Base-by-base conservation (phyloP, 2,797 vertebrate genomes). In the Saxicola maurus region DNA sequence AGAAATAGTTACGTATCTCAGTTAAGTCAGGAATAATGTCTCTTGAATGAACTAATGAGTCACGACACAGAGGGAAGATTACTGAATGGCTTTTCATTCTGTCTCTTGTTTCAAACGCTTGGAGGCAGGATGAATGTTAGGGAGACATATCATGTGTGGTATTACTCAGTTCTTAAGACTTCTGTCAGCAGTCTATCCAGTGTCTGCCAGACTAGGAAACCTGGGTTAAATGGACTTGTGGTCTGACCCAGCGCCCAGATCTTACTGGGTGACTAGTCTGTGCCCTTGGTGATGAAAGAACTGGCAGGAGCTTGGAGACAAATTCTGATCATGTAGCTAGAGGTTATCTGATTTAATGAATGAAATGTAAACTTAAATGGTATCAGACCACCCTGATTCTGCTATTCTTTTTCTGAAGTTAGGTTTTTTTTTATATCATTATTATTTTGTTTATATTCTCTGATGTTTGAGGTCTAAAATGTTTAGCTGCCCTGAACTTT, bases 61-160 rank as follows among this genome's bases (percentile, higher is more conserved):
- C 25, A 13, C 40, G 75, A 78, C 10, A 53, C 7, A 17, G 25
- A 13, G 17, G 10, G 6, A 38, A 25, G 84, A 18, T 42, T 76
- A 17, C 25, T 37, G 46, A 80, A 52, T 85, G 52, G 13, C 40
- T 90, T 79, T 33, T 73, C 15, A 38, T 82, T 82, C 3, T 4
- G 20, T 49, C 37, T 84, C 75, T 75, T 80, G 33, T 85, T 89
- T 91, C 42, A 89, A 43, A 20, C 78, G 46, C 25, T 65, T 61
- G 21, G 59, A 79, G 40, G 28, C 18, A 42, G 40, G 4, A 5
- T 78, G 38, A 62, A 10, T 14, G 17, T 49, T 60, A 42, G 37
- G 17, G 23, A 56, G 11, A 8, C 0, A 0, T 64, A n/a, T 31
- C 31, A 11, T n/a, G 6, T 72, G 31, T 87, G 35, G 30, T 60